Conservation (phyloP, 1,140 invertebrate species). For the Psilanteris sp. region DNA sequence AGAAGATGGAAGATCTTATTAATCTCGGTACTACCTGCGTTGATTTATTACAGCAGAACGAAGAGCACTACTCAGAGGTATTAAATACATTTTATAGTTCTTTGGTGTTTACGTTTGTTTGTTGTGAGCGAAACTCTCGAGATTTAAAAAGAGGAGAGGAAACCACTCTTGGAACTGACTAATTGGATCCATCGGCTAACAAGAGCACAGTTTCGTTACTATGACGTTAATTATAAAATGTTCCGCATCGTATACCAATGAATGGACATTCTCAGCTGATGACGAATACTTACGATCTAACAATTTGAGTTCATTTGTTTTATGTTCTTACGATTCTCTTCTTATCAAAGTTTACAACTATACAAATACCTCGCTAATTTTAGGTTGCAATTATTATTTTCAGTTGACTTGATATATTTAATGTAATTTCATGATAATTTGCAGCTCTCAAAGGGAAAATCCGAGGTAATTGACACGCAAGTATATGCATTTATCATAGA, state of each 20-base stretch:
- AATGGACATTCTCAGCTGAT: conserved; percentile 62
- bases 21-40: conserved; percentile 98
- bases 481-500: conserved; percentile 61
- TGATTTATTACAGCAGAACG: conserved; percentile 98
- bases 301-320: conserved; percentile 33
- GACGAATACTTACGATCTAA: conserved; percentile 38
- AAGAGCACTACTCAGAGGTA: conserved; percentile 99
- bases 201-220: conserved; percentile 68
- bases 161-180: conserved; percentile 34
- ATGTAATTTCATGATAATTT: conserved; percentile 64
- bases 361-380: too few relatives aligned
- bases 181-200: conserved; percentile 73
- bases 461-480: conserved; percentile 66
- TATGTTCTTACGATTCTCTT: conserved; percentile 29
- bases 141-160: conserved; percentile 72
- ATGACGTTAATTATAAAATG: conserved; percentile 30
- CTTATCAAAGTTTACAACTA: too few relatives aligned
- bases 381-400: conserved; percentile 47
- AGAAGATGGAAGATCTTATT: conserved; percentile 97
- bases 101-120: conserved; percentile 71
- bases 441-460: conserved; percentile 63
- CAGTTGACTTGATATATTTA: conserved; percentile 50
- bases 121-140: conserved; percentile 71
- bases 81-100: conserved; percentile 80
- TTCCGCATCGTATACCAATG: conserved; percentile 19